A percentile compares a stretch with the other conserved stretches of the same genome.
These are phyloP conservation scores for Orchestia grillus DNA, from an alignment of 1,140 invertebrate species.

Conservation along the genomic window DNA sequence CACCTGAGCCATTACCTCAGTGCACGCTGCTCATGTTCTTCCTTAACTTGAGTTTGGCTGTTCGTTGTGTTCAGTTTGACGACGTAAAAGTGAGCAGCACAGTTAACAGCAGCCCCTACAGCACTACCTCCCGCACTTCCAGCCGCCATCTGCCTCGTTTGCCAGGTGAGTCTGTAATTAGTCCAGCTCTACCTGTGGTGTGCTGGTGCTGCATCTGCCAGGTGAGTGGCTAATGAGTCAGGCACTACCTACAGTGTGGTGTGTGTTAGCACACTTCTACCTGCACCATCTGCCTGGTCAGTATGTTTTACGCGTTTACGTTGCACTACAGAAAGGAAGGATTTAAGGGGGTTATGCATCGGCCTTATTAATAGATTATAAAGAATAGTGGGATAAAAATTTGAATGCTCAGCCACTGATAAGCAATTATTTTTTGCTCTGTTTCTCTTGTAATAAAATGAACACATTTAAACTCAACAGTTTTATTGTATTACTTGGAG, in stretches of 20 bases:
- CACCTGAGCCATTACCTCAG: neutral
- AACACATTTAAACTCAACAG: no score
- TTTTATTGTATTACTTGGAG: no score
- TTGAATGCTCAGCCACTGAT: no score
- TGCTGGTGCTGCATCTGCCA: neutral
- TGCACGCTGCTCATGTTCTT: neutral
- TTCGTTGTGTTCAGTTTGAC: constrained; percentile 14
- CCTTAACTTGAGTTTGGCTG: neutral
- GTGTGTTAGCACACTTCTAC: neutral
- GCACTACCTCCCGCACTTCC: constrained; percentile 24
- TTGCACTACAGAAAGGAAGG: no score
- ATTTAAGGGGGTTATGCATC: no score
- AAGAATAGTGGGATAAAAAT: no score
- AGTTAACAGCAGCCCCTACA: constrained; percentile 51
- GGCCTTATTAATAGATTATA: no score
- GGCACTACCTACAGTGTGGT: neutral
- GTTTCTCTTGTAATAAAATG: no score
- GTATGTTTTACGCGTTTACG: no score
- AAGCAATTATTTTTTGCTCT: no score
- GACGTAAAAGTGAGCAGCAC: constrained; percentile 44
- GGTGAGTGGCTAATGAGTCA: constrained; percentile 13
- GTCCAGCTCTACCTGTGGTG: no score
- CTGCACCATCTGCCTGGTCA: neutral
- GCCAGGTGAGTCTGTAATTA: constrained; percentile 1
- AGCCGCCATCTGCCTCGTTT: constrained; percentile 17